phyloP scores from a whole-genome alignment of 2,797 vertebrate species.

The Merluccius polli region DNA sequence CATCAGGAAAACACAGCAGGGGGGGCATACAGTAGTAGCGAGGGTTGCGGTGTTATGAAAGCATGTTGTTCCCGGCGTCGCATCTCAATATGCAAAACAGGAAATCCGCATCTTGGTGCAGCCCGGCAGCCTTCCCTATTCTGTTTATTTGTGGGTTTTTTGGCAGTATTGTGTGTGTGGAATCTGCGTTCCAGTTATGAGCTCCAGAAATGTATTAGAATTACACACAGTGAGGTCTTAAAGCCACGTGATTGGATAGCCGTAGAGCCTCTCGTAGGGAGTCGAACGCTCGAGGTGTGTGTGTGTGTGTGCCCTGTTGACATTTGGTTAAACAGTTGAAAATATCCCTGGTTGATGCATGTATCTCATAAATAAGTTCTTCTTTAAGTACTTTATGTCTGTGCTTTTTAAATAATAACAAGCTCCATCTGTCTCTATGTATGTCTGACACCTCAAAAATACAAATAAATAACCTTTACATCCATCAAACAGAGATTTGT shows the following conservation, averaged over 20 bases:
- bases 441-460: slow-evolving; percentile 47
- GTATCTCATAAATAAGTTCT: slow-evolving; percentile 44
- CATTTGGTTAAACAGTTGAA: background rate
- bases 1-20: background rate
- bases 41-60: background rate
- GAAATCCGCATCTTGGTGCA: too few species aligned
- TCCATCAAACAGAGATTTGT: background rate
- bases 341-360: slow-evolving; percentile 30
- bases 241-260: too few species aligned
- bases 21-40: too few species aligned
- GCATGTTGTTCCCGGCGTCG: background rate
- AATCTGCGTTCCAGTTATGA: background rate
- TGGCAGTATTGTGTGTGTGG: background rate
- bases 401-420: slow-evolving; percentile 40
- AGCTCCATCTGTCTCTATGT: slow-evolving; percentile 8
- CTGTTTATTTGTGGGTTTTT: background rate
- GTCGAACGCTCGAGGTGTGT: too few species aligned
- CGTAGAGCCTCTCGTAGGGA: too few species aligned
- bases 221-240: background rate
- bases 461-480: background rate
- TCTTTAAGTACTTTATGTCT: slow-evolving; percentile 24
- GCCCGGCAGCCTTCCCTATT: background rate
- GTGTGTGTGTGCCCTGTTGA: too few species aligned
- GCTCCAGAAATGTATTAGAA: background rate
- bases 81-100: background rate